Evolutionary conservation across 1,140 invertebrate species (phyloP), one percentile per base, ranked within the genome.

Genomic region (Nomia melanderi): DNA sequence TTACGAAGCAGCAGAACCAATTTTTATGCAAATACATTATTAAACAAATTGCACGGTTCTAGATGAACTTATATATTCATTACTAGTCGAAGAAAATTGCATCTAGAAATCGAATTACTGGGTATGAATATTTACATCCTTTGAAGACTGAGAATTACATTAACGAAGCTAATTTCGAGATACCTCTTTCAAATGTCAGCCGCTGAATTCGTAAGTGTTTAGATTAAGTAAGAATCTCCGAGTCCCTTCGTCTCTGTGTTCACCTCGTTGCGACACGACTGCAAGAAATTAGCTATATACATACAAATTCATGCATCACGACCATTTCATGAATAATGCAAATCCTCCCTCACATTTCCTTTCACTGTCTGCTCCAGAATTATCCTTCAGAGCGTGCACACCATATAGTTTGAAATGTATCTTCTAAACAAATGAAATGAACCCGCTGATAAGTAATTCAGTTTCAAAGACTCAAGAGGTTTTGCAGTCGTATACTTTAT

Each of bases 251-350:
- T 27, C 72, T 47, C 17, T 41, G 12, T 41, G 20, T 73, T 64
- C 41, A 39, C 25, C 39, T 47, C 27, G 59, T 41, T 36, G n/a
- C 62, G 63, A 75, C 60, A 73, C 25, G 1, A 6, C 23, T 20
- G 50, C 47, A 81, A 81, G 75, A 72, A 82, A 77, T 81, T 66
- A 72, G 39, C 56, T 53, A 44, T 54, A 50, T 66, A 66, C 56
- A 50, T 66, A 67, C 73, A 81, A 81, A 82, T 79, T 65, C 73
- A 81, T 67, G 50, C 54, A 69, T 77, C 27, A 47, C 67, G 33
- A 53, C 67, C n/a, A 39, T 50, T 64, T 11, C 63, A 81, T 82
- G 78, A 81, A 82, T 82, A 82, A 82, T 81, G 73, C 50, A 81
- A 72, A 54, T 29, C 25, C 65, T 25, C 60, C 59, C 56, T 73